Evolutionary conservation across 2,888 invertebrate genomes (phyloP).

Genomic region (Megamerina dolium): DNA sequence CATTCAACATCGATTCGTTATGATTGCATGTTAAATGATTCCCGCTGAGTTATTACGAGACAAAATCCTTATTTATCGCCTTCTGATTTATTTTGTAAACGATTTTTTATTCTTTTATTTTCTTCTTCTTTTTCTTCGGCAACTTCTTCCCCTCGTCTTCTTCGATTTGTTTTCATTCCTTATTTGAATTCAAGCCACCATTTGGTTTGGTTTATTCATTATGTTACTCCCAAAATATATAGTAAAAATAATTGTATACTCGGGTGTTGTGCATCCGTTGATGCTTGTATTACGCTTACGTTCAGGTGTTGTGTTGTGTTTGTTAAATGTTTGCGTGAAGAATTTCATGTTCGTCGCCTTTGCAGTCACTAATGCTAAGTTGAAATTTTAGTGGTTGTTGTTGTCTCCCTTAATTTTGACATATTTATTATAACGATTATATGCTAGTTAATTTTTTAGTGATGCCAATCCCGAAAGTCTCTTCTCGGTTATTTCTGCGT

Average conservation of each 20-base stretch:
- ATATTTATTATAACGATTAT: too few relatives aligned
- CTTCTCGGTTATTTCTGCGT: not conserved
- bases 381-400: too few relatives aligned
- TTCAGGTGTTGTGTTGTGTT: constrained; percentile 15
- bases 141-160: not conserved
- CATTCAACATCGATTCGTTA: constrained; percentile 47
- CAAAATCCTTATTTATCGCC: constrained; percentile 50
- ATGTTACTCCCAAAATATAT: too few relatives aligned
- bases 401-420: too few relatives aligned
- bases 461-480: too few relatives aligned
- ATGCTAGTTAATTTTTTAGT: too few relatives aligned
- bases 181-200: too few relatives aligned
- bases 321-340: constrained; percentile 9
- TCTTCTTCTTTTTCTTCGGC: not conserved
- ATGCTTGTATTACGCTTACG: constrained; percentile 6
- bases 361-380: too few relatives aligned
- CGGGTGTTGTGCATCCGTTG: constrained; percentile 1
- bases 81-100: constrained; percentile 49
- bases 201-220: too few relatives aligned
- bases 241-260: too few relatives aligned
- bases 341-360: constrained; percentile 14
- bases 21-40: constrained; percentile 49
- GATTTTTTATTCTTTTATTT: constrained; percentile 27
- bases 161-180: too few relatives aligned
- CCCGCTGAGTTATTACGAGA: constrained; percentile 50